phyloP scores from a whole-genome alignment of 30 jellyfish, hydroid and myxozoan species.

The Aurelia aurita complex sp. Pacific region DNA sequence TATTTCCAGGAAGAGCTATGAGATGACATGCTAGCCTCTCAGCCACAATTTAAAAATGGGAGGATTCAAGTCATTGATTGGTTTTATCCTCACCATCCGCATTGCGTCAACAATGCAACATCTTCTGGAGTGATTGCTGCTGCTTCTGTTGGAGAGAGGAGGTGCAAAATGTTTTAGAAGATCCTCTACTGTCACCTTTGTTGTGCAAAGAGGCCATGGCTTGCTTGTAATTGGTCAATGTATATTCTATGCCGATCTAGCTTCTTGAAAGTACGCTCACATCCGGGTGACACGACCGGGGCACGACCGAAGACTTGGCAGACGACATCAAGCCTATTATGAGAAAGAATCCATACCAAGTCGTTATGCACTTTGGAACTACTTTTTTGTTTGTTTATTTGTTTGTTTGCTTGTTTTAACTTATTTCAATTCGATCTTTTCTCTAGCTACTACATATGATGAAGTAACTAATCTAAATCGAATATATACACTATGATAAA shows the following conservation, averaged over 20 bases:
- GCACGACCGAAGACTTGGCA: constrained; percentile 17
- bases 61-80: constrained; percentile 44
- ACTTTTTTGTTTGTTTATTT: not conserved
- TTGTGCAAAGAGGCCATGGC: constrained; percentile 44
- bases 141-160: no score
- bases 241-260: constrained; percentile 36
- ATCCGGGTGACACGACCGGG: no score
- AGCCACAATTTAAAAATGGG: constrained; percentile 28
- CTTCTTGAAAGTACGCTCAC: not conserved
- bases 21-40: constrained; percentile 34
- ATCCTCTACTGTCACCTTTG: constrained; percentile 50
- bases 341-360: constrained; percentile 2
- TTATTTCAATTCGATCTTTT: no score
- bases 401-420: no score
- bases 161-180: constrained; percentile 23
- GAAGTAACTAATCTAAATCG: no score
- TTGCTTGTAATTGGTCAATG: constrained; percentile 63
- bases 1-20: constrained; percentile 46
- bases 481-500: no score
- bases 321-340: constrained; percentile 32
- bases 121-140: no score
- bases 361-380: constrained; percentile 5
- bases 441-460: no score
- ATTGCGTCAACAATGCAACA: constrained; percentile 49
- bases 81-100: constrained; percentile 58